Percentiles rank a stretch among this genome's conserved stretches.
phyloP scores from a whole-genome alignment of 2,888 invertebrate genomes.

The Therioaphis trifolii region DNA sequence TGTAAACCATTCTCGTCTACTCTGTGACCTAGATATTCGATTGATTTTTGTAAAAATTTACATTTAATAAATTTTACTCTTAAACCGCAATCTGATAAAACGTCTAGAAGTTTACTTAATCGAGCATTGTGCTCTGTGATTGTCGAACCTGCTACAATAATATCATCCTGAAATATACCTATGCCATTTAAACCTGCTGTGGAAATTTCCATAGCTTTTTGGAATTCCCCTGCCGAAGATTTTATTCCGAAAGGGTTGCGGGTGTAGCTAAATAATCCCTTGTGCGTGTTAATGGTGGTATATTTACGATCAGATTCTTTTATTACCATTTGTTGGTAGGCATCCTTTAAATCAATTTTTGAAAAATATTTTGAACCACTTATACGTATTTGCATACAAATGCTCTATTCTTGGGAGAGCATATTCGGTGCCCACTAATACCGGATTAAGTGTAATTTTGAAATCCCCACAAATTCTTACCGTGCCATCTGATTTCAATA shows the following conservation, averaged over 20 bases:
- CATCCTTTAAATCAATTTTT: constrained; percentile 8
- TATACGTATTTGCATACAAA: neutral
- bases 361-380: constrained; percentile 28
- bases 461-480: constrained; percentile 38
- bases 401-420: neutral
- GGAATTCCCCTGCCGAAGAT: too few species aligned
- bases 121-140: too few species aligned
- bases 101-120: too few species aligned
- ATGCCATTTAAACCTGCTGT: too few species aligned
- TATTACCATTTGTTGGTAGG: constrained; percentile 13
- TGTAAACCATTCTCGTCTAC: too few species aligned
- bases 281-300: neutral
- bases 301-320: constrained; percentile 5
- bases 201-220: too few species aligned
- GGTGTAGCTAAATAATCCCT: constrained; percentile 10
- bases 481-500: neutral
- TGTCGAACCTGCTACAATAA: too few species aligned
- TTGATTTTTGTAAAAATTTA: too few species aligned
- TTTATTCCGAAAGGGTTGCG: neutral
- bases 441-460: constrained; percentile 28
- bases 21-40: too few species aligned
- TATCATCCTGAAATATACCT: too few species aligned
- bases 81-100: too few species aligned
- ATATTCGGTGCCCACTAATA: constrained; percentile 4
- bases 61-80: too few species aligned